phyloP scores from a whole-genome alignment of 1,140 invertebrate species.

The Coelopa frigida region DNA sequence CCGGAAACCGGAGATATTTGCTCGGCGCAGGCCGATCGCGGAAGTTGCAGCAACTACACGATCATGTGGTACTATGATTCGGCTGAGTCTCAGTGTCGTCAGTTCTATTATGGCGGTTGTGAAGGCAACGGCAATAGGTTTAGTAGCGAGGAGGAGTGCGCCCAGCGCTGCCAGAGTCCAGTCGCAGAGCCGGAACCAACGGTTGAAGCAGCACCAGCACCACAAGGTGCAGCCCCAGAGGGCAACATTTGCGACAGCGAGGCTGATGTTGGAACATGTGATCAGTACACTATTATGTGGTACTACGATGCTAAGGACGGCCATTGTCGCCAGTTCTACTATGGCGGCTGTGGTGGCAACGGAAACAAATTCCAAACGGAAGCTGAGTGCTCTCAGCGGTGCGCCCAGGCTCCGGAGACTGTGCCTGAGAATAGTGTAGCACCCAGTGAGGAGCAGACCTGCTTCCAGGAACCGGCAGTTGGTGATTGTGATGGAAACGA shows the following conservation, averaged over 20 bases:
- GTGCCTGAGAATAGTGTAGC: constrained; percentile 11
- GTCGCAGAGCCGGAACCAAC: constrained; percentile 34
- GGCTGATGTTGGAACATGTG: constrained; percentile 67
- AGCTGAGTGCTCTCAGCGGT: constrained; percentile 65
- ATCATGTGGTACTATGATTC: constrained; percentile 75
- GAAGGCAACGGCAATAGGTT: constrained; percentile 78
- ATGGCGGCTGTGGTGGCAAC: constrained; percentile 76
- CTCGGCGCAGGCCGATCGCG: constrained; percentile 15
- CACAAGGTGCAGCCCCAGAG: constrained; percentile 13
- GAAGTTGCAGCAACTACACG: constrained; percentile 18
- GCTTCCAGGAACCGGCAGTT: constrained; percentile 57
- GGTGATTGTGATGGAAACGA: constrained; percentile 59
- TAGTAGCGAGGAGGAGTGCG: constrained; percentile 56
- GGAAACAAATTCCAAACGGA: constrained; percentile 67
- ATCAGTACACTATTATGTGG: constrained; percentile 67
- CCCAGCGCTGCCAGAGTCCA: constrained; percentile 48
- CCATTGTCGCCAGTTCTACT: constrained; percentile 68
- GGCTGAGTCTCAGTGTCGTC: constrained; percentile 55
- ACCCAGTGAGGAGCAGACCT: constrained; percentile 37
- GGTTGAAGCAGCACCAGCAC: constrained; percentile 20
- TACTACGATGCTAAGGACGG: constrained; percentile 69
- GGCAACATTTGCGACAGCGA: constrained; percentile 58
- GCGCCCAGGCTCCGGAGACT: constrained; percentile 39
- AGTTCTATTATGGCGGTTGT: constrained; percentile 79
- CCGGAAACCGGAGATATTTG: constrained; percentile 17